Evolutionary conservation across 2,888 invertebrate genomes (phyloP).

Genomic region (Sarcophaga caerulescens): DNA sequence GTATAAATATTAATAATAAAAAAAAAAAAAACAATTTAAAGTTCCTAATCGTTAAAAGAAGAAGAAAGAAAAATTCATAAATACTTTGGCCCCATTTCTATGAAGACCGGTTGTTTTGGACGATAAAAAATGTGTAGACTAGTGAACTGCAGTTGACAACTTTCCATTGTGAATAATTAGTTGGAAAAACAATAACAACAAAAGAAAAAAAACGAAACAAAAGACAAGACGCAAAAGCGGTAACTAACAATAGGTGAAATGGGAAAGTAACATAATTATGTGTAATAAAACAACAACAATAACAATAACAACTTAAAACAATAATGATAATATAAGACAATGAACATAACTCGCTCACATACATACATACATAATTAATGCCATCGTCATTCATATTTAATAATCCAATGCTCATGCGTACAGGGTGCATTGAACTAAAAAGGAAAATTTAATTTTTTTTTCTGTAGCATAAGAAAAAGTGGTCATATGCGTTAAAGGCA

Average conservation of each 20-base stretch:
- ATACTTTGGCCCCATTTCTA: conserved; percentile 31
- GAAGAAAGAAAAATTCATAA: not conserved
- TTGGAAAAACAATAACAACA: conserved; percentile 7
- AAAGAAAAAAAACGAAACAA: conserved; percentile 11
- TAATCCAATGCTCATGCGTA: conserved; percentile 55
- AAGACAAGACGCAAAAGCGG: conserved; percentile 16
- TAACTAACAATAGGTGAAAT: conserved; percentile 57
- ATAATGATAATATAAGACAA: conserved; percentile 22
- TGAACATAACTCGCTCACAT: conserved; percentile 20
- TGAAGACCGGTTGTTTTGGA: conserved; percentile 10
- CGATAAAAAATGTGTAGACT: conserved; percentile 24
- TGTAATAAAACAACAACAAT: conserved; percentile 10
- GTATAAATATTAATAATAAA: not conserved
- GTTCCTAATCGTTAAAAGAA: not conserved
- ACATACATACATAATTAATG: conserved; percentile 49
- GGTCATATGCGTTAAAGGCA: not conserved
- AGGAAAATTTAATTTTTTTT: not conserved
- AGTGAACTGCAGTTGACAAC: conserved; percentile 55
- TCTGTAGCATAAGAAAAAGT: no score
- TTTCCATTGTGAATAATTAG: conserved; percentile 55
- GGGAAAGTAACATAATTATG: conserved; percentile 50
- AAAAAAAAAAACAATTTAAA: not conserved
- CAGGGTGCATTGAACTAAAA: conserved; percentile 42
- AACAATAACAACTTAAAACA: conserved; percentile 16
- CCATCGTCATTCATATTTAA: conserved; percentile 46